phyloP scores from a whole-genome alignment of 2,113 vertebrate genomes.

The Sardina pilchardus region DNA sequence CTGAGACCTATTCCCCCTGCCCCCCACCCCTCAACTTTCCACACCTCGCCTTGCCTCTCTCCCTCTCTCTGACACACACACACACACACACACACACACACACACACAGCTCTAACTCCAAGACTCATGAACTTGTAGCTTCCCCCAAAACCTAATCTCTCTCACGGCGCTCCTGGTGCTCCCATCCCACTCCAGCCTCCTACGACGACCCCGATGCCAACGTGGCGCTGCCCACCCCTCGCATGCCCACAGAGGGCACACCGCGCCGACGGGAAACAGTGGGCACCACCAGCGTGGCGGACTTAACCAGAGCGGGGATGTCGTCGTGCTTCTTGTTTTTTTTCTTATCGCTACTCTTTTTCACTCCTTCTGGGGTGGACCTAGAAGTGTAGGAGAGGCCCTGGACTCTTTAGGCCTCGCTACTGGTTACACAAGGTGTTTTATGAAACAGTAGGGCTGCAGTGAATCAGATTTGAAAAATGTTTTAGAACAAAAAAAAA shows the following conservation, averaged over 20 bases:
- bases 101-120: neutral
- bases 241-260: neutral
- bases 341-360: neutral
- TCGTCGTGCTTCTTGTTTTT: neutral
- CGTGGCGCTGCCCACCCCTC: neutral
- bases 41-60: neutral
- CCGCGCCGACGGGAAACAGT: neutral
- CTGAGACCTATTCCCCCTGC: neutral
- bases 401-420: neutral
- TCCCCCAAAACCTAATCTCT: neutral
- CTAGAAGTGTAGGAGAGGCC: neutral
- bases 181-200: neutral
- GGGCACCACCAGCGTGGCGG: neutral
- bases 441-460: neutral
- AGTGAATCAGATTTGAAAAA: conserved; percentile 2
- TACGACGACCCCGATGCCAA: neutral
- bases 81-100: neutral
- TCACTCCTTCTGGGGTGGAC: neutral
- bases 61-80: neutral
- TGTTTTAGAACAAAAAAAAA: neutral
- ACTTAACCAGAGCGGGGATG: neutral
- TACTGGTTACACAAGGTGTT: neutral
- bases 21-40: neutral
- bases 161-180: neutral
- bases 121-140: neutral